Base-by-base conservation (phyloP, 2,888 invertebrate genomes). In the Meliscaeva auricollis region DNA sequence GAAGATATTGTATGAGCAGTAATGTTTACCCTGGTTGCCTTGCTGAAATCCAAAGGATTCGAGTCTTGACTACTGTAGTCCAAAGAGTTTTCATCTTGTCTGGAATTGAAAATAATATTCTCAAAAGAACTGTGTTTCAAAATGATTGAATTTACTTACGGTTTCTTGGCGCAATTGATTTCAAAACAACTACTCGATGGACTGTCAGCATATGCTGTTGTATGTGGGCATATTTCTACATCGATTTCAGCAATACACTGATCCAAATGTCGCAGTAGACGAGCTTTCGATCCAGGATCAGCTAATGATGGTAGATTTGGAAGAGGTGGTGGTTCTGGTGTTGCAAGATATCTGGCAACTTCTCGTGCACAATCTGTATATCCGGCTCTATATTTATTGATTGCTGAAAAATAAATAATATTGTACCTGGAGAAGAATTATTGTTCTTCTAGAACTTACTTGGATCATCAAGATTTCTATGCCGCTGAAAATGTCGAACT, bases 401-500 rank as follows among this genome's bases (percentile, higher is more conserved):
- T 90, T 44, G 90, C 91, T 91, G 64, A 22, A 64, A 38, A 0
- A 30, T 15, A 9, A 35, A 30, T 11, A 35, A 62, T 7, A n/a
- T 48, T 20, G 13, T 9, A 44, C 4, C 6, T 2, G 2, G 0
- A 22, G 2, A 56, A 9, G 5, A 0, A 13, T 7, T 64, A 7
- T 9, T 15, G 32, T 13, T 11, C 0, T 1, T 0, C 3, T 38
- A 11, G 4, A 17, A 88, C 89, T 89, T 88, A 90, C 93, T 93
- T 75, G 94, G 94, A 87, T 94, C 94, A 87, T 95, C 94, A 41
- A 95, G 92, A 87, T 95, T 95, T 87, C 96, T 94, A 90, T 96
- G 96, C 88, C 95, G 92, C 91, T 96, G 96, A 87, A 97, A 94
- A 91, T 97, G 96, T 78, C 96, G 93, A 64, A 97, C 97, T 1